Evolutionary conservation across 2,888 invertebrate genomes (phyloP).

Genomic region (Proisotoma minuta): DNA sequence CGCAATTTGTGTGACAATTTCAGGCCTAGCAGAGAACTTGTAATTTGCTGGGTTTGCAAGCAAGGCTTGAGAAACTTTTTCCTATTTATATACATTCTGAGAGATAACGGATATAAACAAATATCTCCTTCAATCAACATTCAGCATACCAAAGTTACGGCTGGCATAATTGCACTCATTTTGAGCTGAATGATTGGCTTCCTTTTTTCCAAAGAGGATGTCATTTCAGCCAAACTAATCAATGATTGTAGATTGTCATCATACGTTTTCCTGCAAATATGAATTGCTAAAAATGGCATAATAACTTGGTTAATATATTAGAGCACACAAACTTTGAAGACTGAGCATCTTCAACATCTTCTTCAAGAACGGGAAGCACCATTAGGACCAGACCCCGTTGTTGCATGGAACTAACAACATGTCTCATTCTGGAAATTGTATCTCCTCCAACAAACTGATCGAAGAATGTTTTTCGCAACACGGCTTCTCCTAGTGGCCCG

Average conservation of each 20-base stretch:
- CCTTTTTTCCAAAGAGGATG: conserved; percentile 45
- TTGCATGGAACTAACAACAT: conserved; percentile 47
- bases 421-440: conserved; percentile 47
- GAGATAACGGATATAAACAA: background rate
- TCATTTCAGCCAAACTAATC: conserved; percentile 43
- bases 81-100: conserved; percentile 10
- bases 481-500: conserved; percentile 48
- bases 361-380: conserved; percentile 52
- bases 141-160: conserved; percentile 50
- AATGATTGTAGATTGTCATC: conserved; percentile 48
- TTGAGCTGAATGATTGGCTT: conserved; percentile 49
- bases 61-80: conserved; percentile 19
- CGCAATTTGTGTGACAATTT: conserved; percentile 35
- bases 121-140: background rate
- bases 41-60: background rate
- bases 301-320: background rate
- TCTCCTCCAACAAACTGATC: conserved; percentile 55
- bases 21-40: too few species aligned
- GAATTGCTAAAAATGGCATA: background rate
- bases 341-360: conserved; percentile 49
- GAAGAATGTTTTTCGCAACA: conserved; percentile 51
- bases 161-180: conserved; percentile 51
- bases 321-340: conserved; percentile 33
- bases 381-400: conserved; percentile 50
- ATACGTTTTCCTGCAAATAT: conserved; percentile 40